These are phyloP conservation scores for Leucoraja erinaceus DNA, from an alignment of 2,113 vertebrate species.

Conservation along the genomic window DNA sequence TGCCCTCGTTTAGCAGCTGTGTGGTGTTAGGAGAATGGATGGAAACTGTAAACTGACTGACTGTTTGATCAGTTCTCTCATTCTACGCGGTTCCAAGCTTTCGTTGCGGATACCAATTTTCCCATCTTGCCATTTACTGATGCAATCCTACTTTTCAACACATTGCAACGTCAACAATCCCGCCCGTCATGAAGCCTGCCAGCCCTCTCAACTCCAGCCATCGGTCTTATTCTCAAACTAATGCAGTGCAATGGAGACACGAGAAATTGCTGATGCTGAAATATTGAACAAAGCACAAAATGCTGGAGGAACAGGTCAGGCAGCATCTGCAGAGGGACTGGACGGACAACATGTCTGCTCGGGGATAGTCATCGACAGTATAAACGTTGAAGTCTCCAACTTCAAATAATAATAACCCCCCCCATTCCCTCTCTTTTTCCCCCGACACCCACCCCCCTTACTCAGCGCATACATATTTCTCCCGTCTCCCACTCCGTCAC, in stretches of 20 bases:
- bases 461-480: no score
- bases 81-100: background rate
- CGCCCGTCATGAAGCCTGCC: background rate
- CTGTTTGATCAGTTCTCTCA: background rate
- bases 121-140: background rate
- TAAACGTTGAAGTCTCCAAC: no score
- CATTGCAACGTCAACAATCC: background rate
- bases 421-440: no score
- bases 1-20: slow-evolving; percentile 20
- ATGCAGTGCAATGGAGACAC: background rate
- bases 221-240: background rate
- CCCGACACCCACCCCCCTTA: no score
- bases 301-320: no score
- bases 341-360: no score
- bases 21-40: background rate
- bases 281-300: no score
- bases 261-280: no score
- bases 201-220: background rate
- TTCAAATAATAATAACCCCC: no score
- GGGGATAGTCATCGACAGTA: no score
- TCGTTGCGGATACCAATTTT: background rate
- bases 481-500: no score
- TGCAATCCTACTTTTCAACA: background rate
- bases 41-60: background rate
- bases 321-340: no score